Conservation (phyloP, 2,888 invertebrate genomes). For the Ligdia adustata region DNA sequence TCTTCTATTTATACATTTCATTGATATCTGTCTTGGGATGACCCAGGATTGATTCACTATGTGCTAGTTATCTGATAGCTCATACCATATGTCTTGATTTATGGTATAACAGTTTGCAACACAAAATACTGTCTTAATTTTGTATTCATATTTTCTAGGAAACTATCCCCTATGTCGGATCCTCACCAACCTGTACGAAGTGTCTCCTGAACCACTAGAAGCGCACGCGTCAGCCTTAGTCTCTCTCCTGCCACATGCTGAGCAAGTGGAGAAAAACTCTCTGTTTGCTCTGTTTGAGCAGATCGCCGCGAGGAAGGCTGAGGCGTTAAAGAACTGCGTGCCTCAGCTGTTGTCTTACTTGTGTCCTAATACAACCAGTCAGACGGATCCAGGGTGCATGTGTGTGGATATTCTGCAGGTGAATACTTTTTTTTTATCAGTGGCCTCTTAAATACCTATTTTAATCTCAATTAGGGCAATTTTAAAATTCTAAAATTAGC, state of each 20-base stretch:
- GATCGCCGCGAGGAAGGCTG: constrained; percentile 91
- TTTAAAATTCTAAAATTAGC: too few relatives aligned
- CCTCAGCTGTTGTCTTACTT: constrained; percentile 92
- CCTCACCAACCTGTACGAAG: constrained; percentile 94
- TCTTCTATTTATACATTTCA: too few relatives aligned
- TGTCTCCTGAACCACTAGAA: constrained; percentile 93
- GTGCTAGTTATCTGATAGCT: too few relatives aligned
- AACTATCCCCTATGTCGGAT: constrained; percentile 95
- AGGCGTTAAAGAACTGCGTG: constrained; percentile 91
- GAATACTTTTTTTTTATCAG: background rate
- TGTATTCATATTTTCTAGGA: too few relatives aligned
- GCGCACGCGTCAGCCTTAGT: constrained; percentile 93
- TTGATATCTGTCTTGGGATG: too few relatives aligned
- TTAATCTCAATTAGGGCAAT: too few relatives aligned
- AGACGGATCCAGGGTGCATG: constrained; percentile 72
- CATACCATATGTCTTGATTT: too few relatives aligned
- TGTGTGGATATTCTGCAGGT: constrained; percentile 77
- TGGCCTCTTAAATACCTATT: too few relatives aligned
- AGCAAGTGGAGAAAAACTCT: constrained; percentile 93
- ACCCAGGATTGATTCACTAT: too few relatives aligned
- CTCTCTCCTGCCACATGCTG: constrained; percentile 91
- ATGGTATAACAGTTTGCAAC: too few relatives aligned
- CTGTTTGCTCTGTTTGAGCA: constrained; percentile 92
- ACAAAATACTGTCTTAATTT: too few relatives aligned
- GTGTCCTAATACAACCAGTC: constrained; percentile 64